These are phyloP conservation scores for Petrolisthes cinctipes DNA, from an alignment of 2,888 invertebrate genomes.

Conservation along the genomic window DNA sequence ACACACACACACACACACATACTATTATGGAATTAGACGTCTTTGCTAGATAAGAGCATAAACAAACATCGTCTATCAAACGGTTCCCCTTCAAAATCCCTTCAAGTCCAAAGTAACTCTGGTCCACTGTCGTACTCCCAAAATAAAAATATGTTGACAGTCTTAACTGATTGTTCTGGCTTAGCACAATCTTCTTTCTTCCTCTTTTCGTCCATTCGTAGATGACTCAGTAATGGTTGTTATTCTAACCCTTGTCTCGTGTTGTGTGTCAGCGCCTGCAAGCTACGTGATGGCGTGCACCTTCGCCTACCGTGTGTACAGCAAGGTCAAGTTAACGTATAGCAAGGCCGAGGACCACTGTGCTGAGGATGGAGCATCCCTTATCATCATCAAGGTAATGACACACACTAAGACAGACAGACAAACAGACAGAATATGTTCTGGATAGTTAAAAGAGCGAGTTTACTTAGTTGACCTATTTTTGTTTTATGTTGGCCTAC, in stretches of 20 bases:
- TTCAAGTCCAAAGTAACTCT: too few relatives aligned
- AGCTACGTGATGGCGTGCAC: slow-evolving; percentile 57
- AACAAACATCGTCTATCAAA: background rate
- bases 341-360: slow-evolving; percentile 29
- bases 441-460: background rate
- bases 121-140: too few relatives aligned
- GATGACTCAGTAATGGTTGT: too few relatives aligned
- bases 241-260: too few relatives aligned
- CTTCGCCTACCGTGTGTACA: slow-evolving; percentile 49
- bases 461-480: background rate
- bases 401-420: background rate
- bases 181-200: too few relatives aligned
- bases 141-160: too few relatives aligned
- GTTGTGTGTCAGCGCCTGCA: slow-evolving; percentile 18
- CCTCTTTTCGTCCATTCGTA: too few relatives aligned
- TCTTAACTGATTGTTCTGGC: too few relatives aligned
- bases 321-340: slow-evolving; percentile 17
- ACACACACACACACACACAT: too few relatives aligned
- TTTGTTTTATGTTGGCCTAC: too few relatives aligned
- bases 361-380: slow-evolving; percentile 43
- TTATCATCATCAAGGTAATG: slow-evolving; percentile 46
- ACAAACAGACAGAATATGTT: background rate
- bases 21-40: background rate
- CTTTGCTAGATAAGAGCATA: background rate
- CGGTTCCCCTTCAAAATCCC: too few relatives aligned